These are phyloP conservation scores for Cossypha niveicapilla DNA, from an alignment of 2,797 vertebrate species.

Conservation along the genomic window DNA sequence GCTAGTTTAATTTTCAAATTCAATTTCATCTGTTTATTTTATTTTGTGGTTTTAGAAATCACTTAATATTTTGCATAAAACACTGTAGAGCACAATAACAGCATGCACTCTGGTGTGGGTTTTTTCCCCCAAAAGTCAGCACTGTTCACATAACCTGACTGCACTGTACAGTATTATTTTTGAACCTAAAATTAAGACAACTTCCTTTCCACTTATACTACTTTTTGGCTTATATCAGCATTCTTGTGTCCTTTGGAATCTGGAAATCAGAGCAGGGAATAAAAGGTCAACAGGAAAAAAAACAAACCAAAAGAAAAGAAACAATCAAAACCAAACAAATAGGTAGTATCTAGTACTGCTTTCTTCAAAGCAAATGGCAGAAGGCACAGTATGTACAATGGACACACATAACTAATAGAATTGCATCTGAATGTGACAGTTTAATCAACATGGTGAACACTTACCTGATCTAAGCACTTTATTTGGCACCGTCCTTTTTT, in stretches of 20 bases:
- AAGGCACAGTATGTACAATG: neutral
- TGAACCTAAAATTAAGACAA: neutral
- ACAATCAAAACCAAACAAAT: neutral
- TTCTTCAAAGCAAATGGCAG: neutral
- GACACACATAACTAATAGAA: neutral
- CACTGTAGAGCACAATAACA: neutral
- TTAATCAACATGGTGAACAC: neutral
- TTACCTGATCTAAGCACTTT: neutral
- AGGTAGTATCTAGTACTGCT: neutral
- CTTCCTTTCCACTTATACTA: neutral
- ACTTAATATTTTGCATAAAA: neutral
- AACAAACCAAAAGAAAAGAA: neutral
- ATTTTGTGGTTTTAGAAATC: neutral
- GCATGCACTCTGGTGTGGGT: neutral
- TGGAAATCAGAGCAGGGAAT: neutral
- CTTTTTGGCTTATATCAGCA: neutral
- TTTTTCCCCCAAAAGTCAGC: neutral
- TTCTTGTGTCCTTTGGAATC: neutral
- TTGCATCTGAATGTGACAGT: neutral
- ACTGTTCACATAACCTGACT: neutral
- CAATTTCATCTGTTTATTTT: neutral
- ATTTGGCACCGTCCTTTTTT: neutral
- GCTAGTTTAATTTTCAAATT: neutral
- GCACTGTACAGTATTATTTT: neutral
- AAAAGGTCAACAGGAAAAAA: neutral